Percentiles rank a stretch among this genome's conserved stretches.
Conservation (phyloP, 1,140 invertebrate species). For the Pachyrhynchus sulphureomaculatus region DNA sequence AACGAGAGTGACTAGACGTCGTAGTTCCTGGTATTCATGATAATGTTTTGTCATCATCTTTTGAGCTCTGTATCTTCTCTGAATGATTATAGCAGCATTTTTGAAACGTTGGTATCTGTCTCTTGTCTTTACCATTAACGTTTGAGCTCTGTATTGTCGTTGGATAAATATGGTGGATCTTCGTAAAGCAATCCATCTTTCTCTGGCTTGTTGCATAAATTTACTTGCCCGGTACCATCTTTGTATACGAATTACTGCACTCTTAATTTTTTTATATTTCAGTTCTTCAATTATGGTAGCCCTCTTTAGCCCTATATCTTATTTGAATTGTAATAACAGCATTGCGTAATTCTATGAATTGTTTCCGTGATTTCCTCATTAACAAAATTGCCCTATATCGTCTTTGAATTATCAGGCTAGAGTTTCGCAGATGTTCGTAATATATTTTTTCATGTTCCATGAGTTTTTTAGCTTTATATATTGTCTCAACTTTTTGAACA, state of each 20-base stretch:
- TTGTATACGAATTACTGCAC: conserved; percentile 54
- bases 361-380: conserved; percentile 31
- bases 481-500: conserved; percentile 38
- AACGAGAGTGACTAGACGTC: conserved; percentile 45
- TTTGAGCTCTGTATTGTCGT: conserved; percentile 40
- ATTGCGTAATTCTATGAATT: conserved; percentile 37
- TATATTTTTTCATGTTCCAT: conserved; percentile 38
- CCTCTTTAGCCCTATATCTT: conserved; percentile 50
- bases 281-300: conserved; percentile 47
- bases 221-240: conserved; percentile 50
- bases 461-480: conserved; percentile 38
- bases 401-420: conserved; percentile 50
- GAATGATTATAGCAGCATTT: conserved; percentile 41
- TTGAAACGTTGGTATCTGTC: not conserved
- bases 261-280: conserved; percentile 51
- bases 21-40: conserved; percentile 40
- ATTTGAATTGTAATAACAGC: conserved; percentile 51
- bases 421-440: conserved; percentile 45
- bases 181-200: conserved; percentile 43
- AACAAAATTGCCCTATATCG: conserved; percentile 49
- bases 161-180: conserved; percentile 45
- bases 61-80: conserved; percentile 42
- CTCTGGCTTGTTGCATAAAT: conserved; percentile 30
- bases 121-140: conserved; percentile 36
- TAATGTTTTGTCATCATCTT: conserved; percentile 36